phyloP scores from a whole-genome alignment of 2,113 vertebrate species.

The Scophthalmus maximus region DNA sequence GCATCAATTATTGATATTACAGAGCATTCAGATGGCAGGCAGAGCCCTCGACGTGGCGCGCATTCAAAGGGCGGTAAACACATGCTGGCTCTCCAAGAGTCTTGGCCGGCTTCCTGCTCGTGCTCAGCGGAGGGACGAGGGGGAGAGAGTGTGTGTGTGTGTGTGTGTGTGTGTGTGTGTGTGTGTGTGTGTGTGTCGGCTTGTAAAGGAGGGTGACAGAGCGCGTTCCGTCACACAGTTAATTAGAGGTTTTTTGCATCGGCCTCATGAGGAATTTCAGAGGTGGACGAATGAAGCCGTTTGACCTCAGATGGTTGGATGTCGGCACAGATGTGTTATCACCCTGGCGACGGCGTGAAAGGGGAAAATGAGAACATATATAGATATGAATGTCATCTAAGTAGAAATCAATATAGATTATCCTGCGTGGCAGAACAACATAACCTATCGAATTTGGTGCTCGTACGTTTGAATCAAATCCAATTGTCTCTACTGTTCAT shows the following conservation, averaged over 20 bases:
- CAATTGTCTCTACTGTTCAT: slow-evolving; percentile 21
- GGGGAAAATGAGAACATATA: background rate
- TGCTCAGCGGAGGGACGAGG: slow-evolving; percentile 47
- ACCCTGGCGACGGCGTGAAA: slow-evolving; percentile 11
- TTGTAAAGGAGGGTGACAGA: slow-evolving; percentile 1
- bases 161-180: slow-evolving; percentile 15
- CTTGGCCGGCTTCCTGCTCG: slow-evolving; percentile 84
- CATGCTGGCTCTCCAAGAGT: slow-evolving; percentile 85
- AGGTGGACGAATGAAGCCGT: slow-evolving; percentile 56
- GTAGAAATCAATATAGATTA: no score
- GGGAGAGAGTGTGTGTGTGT: slow-evolving; percentile 37
- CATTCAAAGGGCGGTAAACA: slow-evolving; percentile 98
- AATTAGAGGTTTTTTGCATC: slow-evolving; percentile 49
- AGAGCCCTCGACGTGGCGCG: slow-evolving; percentile 93
- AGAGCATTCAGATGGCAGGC: slow-evolving; percentile 97
- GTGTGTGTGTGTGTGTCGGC: slow-evolving; percentile 16
- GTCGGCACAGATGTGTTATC: slow-evolving; percentile 11
- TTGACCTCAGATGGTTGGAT: slow-evolving; percentile 38
- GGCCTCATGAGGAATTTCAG: slow-evolving; percentile 54
- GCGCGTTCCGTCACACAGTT: slow-evolving; percentile 41
- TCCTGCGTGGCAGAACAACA: no score
- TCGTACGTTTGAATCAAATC: slow-evolving; percentile 33
- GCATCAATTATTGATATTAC: slow-evolving; percentile 99
- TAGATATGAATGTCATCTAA: no score
- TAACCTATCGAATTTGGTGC: slow-evolving; percentile 17